Evolutionary conservation across 2,888 invertebrate genomes (phyloP), one percentile per base, ranked within the genome.

Genomic region (Limnephilus lunatus): DNA sequence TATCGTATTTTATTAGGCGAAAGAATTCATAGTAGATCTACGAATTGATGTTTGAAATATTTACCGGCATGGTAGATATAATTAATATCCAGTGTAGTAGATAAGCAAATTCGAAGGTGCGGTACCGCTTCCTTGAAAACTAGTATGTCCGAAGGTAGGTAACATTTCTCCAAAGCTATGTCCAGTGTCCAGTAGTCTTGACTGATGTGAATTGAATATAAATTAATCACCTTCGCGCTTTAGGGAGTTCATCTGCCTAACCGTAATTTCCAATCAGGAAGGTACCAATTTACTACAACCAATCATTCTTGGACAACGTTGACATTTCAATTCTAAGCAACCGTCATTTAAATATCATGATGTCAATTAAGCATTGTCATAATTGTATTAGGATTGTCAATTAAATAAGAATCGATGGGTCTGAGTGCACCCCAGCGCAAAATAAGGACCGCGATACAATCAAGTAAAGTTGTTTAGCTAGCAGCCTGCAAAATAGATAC

Each of bases 191-290:
- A 48, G 68, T 32, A 83, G 68, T 39, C 85, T 89, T 92, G 93
- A 93, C 91, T 85, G 93, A 91, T 92, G 91, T 85, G 90, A 83
- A 89, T 90, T 92, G 89, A 93, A 92, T 93, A 91, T 90, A 90
- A 93, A 93, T 93, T 92, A 93, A 93, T 93, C 91, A 92, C 91
- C 91, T 85, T 83, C 5, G 89, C 80, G 89, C 48, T 53, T 83
- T 9, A 32, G 89, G 89, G 83, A 85, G 32, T 35, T 80, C 32
- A 48, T 31, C 88, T 25, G 88, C 82, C 91, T 39, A n/a, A n/a
- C 85, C 32, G 48, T 32, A 85, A 85, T 39, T 44, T 85, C 85
- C 53, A n/a, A 68, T 35, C 30, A 25, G 31, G 88, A 35, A 11
- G 68, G 35, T 32, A 89, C 89, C 82, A 91, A 91, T 48, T 85